phyloP scores from a whole-genome alignment of 1,140 invertebrate genomes.

The Diorhabda sublineata region DNA sequence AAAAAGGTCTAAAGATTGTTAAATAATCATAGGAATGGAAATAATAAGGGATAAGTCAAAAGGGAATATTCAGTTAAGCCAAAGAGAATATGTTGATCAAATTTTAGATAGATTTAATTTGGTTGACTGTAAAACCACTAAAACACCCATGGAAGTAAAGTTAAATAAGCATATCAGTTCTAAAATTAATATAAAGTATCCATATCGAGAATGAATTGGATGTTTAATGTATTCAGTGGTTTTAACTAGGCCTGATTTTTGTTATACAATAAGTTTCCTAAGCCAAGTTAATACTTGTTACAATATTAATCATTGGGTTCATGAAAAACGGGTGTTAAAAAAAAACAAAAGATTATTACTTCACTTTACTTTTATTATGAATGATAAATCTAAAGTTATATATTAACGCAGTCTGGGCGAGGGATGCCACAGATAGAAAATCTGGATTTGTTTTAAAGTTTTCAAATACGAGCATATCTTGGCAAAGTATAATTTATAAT shows the following conservation, averaged over 20 bases:
- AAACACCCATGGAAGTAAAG: conserved; percentile 16
- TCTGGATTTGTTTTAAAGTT: conserved; percentile 38
- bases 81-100: conserved; percentile 13
- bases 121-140: conserved; percentile 6
- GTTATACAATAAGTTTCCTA: conserved; percentile 31
- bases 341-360: conserved; percentile 38
- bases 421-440: conserved; percentile 27
- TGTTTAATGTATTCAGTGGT: conserved; percentile 47
- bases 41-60: neutral
- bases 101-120: conserved; percentile 13
- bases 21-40: conserved; percentile 21
- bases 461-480: no score
- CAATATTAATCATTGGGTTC: conserved; percentile 45
- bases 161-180: neutral
- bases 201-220: conserved; percentile 17
- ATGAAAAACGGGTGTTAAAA: conserved; percentile 48
- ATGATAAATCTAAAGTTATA: conserved; percentile 30
- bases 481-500: no score
- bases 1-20: conserved; percentile 27
- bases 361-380: conserved; percentile 6
- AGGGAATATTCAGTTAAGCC: conserved; percentile 10
- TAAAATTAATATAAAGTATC: no score
- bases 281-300: conserved; percentile 40
- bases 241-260: conserved; percentile 47
- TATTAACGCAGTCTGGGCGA: conserved; percentile 46